These are phyloP conservation scores for Pteronotus mesoamericanus DNA, from an alignment of 2,797 vertebrate species.

Conservation along the genomic window DNA sequence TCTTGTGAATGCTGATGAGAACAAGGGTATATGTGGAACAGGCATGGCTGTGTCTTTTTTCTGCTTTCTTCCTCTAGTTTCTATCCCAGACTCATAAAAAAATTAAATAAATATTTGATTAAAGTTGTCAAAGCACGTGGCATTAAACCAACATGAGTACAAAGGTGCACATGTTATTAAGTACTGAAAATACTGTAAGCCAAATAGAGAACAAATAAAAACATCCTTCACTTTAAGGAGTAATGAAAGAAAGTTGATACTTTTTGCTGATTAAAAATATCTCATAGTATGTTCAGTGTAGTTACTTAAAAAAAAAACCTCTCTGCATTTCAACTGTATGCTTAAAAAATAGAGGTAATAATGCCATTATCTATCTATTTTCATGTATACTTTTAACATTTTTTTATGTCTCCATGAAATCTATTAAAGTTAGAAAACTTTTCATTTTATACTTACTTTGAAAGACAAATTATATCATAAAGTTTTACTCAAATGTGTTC, in stretches of 20 bases:
- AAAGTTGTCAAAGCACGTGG: background rate
- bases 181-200: background rate
- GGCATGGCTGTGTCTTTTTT: background rate
- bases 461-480: background rate
- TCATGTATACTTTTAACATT: background rate
- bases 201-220: background rate
- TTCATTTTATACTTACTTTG: background rate
- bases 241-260: background rate
- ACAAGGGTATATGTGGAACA: background rate
- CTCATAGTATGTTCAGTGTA: background rate
- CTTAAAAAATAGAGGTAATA: background rate
- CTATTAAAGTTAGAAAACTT: background rate
- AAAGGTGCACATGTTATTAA: background rate
- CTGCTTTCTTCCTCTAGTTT: background rate
- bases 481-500: background rate
- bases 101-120: constrained; percentile 13
- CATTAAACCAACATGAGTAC: background rate
- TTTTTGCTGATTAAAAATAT: background rate
- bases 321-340: background rate
- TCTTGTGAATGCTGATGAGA: background rate
- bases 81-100: background rate
- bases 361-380: background rate
- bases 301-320: background rate
- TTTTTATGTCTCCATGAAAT: background rate
- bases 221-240: background rate